phyloP scores from a whole-genome alignment of 1,140 invertebrate species.

The Sycobia sp. region DNA sequence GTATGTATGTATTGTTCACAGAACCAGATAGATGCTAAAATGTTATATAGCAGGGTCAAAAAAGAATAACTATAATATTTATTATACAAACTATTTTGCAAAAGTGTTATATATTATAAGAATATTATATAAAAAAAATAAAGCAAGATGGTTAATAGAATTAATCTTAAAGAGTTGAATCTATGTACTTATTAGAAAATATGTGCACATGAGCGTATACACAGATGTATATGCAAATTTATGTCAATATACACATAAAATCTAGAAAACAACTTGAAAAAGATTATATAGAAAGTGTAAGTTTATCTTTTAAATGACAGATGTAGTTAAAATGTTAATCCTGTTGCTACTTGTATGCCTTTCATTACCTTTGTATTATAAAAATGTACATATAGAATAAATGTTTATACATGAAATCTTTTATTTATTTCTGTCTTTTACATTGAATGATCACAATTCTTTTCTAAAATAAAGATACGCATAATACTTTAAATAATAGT shows the following conservation, averaged over 20 bases:
- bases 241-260: slow-evolving; percentile 6
- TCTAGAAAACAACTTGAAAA: slow-evolving; percentile 15
- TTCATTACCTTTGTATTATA: slow-evolving; percentile 50
- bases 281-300: slow-evolving; percentile 33
- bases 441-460: too few species aligned
- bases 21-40: slow-evolving; percentile 15
- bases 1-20: too few species aligned
- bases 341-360: slow-evolving; percentile 45
- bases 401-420: slow-evolving; percentile 45
- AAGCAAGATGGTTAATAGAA: slow-evolving; percentile 10
- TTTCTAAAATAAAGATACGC: too few species aligned
- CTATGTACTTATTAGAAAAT: slow-evolving; percentile 10
- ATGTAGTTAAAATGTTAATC: slow-evolving; percentile 44
- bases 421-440: background rate
- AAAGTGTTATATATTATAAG: slow-evolving; percentile 18
- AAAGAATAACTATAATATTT: slow-evolving; percentile 13
- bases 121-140: slow-evolving; percentile 21
- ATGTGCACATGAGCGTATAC: background rate
- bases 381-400: slow-evolving; percentile 44
- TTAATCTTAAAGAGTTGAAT: slow-evolving; percentile 18
- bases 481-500: too few species aligned
- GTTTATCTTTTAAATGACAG: slow-evolving; percentile 38
- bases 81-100: slow-evolving; percentile 3
- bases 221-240: background rate
- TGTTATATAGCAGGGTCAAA: slow-evolving; percentile 18